phyloP scores from a whole-genome alignment of 2,797 vertebrate genomes.

The Enoplosus armatus region DNA sequence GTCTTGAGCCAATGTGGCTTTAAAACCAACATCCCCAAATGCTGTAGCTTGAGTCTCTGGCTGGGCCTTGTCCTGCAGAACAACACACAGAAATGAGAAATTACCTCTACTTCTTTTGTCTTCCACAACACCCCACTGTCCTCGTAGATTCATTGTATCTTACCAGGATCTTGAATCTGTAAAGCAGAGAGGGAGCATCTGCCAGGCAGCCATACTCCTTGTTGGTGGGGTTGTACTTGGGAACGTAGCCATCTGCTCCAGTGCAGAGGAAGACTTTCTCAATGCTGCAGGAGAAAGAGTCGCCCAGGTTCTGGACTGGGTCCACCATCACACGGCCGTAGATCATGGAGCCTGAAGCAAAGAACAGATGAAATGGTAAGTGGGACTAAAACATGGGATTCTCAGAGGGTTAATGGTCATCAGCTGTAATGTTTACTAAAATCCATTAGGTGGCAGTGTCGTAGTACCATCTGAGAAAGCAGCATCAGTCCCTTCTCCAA shows the following conservation, averaged over 20 bases:
- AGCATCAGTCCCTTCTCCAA: conserved; percentile 87
- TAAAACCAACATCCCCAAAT: conserved; percentile 86
- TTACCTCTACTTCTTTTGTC: not conserved
- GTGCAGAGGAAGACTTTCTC: conserved; percentile 91
- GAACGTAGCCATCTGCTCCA: conserved; percentile 86
- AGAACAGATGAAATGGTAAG: not conserved
- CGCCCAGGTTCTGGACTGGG: conserved; percentile 88
- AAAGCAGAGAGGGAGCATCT: conserved; percentile 85
- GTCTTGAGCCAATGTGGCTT: conserved; percentile 84
- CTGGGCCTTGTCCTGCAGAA: conserved; percentile 88
- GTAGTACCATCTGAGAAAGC: conserved; percentile 88
- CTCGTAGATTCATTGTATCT: conserved; percentile 17
- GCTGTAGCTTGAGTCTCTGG: conserved; percentile 86
- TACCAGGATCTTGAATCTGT: conserved; percentile 89
- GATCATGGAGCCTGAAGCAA: conserved; percentile 81
- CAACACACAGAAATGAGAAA: conserved; percentile 46
- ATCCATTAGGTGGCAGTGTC: conserved; percentile 60
- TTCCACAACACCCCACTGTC: not conserved
- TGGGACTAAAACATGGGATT: not conserved
- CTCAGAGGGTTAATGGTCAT: too few species aligned
- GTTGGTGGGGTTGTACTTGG: conserved; percentile 87
- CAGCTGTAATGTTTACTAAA: conserved; percentile 27
- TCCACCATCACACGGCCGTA: conserved; percentile 87
- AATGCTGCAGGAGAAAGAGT: conserved; percentile 88
- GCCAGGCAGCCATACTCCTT: conserved; percentile 86